phyloP scores from a whole-genome alignment of 2,888 invertebrate species.

The Aleiodes testaceus region DNA sequence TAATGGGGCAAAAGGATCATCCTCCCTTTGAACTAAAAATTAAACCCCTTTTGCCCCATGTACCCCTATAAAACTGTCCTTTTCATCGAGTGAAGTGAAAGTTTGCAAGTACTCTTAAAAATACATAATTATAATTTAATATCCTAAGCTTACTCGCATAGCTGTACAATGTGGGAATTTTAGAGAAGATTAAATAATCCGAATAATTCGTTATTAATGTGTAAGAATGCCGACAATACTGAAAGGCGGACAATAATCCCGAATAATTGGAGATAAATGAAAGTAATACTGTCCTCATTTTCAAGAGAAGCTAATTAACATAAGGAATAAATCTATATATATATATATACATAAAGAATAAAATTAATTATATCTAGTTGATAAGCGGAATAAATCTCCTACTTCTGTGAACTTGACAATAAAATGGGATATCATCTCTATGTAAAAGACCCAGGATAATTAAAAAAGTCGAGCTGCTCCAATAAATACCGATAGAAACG shows the following conservation, averaged over 20 bases:
- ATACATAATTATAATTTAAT: constrained; percentile 28
- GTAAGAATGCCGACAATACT: constrained; percentile 16
- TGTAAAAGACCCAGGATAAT: constrained; percentile 45
- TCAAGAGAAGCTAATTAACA: constrained; percentile 10
- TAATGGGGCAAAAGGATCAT: too few relatives aligned
- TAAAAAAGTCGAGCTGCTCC: constrained; percentile 38
- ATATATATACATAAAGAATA: constrained; percentile 43
- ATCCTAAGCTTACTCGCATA: constrained; percentile 34
- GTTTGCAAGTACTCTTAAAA: constrained; percentile 22
- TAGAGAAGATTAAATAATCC: constrained; percentile 13
- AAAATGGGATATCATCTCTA: constrained; percentile 56
- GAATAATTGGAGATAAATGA: constrained; percentile 18
- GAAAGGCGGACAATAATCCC: constrained; percentile 18
- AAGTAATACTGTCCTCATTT: constrained; percentile 16
- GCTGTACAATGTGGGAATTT: background rate
- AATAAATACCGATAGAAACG: constrained; percentile 52
- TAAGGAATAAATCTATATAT: constrained; percentile 37
- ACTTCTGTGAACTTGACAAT: constrained; percentile 67
- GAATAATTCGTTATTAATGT: constrained; percentile 28
- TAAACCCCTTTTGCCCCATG: too few relatives aligned
- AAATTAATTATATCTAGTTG: constrained; percentile 51
- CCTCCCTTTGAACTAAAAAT: too few relatives aligned
- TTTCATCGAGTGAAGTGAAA: constrained; percentile 21
- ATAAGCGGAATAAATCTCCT: constrained; percentile 64
- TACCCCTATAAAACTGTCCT: background rate